A percentile compares a stretch with the other conserved stretches of the same genome.
These are phyloP conservation scores for Zele albiditarsus DNA, from an alignment of 2,888 invertebrate species.

Conservation along the genomic window DNA sequence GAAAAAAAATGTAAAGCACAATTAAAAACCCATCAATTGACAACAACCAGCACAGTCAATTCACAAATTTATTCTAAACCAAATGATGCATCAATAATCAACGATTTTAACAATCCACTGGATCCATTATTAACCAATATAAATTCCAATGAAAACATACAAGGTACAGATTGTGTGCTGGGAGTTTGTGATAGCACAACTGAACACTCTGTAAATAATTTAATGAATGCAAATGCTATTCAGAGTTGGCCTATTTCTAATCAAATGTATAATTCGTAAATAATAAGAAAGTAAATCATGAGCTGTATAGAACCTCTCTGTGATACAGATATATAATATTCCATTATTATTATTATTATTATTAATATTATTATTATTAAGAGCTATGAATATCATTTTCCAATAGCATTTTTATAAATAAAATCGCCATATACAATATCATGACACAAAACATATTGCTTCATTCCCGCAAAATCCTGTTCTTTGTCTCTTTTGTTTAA, in stretches of 20 bases:
- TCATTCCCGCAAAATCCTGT: too few relatives aligned
- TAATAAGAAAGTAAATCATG: neutral
- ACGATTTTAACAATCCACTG: conserved; percentile 45
- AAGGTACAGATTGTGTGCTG: conserved; percentile 48
- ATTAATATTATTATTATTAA: too few relatives aligned
- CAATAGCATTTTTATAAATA: too few relatives aligned
- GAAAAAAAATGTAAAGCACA: conserved; percentile 61
- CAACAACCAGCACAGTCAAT: conserved; percentile 41
- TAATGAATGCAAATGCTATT: conserved; percentile 53
- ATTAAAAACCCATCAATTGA: conserved; percentile 50
- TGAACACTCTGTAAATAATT: conserved; percentile 50
- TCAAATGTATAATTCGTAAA: conserved; percentile 61
- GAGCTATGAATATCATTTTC: too few relatives aligned
- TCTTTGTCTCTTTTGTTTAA: too few relatives aligned
- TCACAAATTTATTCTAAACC: conserved; percentile 49
- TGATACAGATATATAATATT: neutral
- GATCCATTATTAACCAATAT: conserved; percentile 47
- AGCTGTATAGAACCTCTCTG: conserved; percentile 3
- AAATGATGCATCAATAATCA: conserved; percentile 34
- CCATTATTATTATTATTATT: too few relatives aligned
- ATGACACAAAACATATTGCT: too few relatives aligned
- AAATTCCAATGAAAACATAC: conserved; percentile 51
- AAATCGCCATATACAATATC: too few relatives aligned
- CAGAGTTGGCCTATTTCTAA: conserved; percentile 59
- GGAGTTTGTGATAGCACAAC: conserved; percentile 43